Evolutionary conservation across 1,140 invertebrate genomes (phyloP), one percentile per base, ranked within the genome.

Genomic region (Himalopsyche phryganea): DNA sequence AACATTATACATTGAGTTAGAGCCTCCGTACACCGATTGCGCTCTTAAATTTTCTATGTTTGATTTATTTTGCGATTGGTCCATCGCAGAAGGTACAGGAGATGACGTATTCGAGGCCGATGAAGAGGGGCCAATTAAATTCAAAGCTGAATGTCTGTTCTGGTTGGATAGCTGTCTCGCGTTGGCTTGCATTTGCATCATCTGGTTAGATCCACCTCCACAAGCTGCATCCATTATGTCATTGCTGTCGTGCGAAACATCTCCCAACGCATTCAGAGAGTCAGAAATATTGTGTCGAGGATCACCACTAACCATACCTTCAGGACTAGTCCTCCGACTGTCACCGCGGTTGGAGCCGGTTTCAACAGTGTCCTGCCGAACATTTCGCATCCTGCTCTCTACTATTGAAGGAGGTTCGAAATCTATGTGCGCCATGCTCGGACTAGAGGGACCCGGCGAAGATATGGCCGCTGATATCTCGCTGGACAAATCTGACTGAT

Each of bases 401-500:
- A 68, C 66, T 47, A 71, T 71, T 3, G 23, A 28, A 45, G 87
- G 86, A 20, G 86, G 87, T 66, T 91, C 88, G 68, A 89, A 91
- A 70, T 89, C 88, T 4, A 87, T 84, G 57, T 87, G 85, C 28
- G 84, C 83, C 63, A 88, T 77, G 63, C 81, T 83, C 28, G 85
- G 85, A 6, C 85, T 87, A 36, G 81, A 82, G 23, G 83, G 74
- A 15, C 81, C 81, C 33, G 85, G 81, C 10, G 86, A 88, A 36
- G 86, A 87, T 58, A 89, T 89, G 9, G 85, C 87, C 0, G 87
- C 87, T 64, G 85, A 88, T 56, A 89, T 89, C 67, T 89, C 88
- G 35, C 84, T 85, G 33, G 86, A 87, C 32, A 89, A 71, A 68
- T 90, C 87, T 2, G 85, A 88, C 68, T 88, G 85, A 38, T 85